Evolutionary conservation across 2,888 invertebrate species (phyloP).

Genomic region (Ypsolopha scabrella): DNA sequence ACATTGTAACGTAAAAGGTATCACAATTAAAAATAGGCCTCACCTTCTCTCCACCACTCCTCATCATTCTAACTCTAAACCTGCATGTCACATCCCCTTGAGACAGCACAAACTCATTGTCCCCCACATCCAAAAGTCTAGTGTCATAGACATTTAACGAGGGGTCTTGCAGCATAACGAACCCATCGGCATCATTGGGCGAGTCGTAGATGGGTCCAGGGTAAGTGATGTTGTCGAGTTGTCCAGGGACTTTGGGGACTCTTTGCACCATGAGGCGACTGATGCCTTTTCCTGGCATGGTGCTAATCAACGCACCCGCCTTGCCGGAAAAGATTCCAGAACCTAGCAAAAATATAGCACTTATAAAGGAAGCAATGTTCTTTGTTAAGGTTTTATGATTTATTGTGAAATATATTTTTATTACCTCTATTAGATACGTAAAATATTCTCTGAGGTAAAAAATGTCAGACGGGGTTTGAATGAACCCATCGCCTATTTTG

Average conservation of each 20-base stretch:
- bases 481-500: too few relatives aligned
- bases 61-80: constrained; percentile 37
- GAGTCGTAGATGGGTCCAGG: constrained; percentile 48
- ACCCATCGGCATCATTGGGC: constrained; percentile 38
- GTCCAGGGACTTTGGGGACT: constrained; percentile 58
- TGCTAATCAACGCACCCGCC: constrained; percentile 51
- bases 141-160: constrained; percentile 38
- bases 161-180: constrained; percentile 47
- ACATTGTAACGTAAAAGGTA: too few relatives aligned
- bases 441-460: too few relatives aligned
- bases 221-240: constrained; percentile 35
- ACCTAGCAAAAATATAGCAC: constrained; percentile 60
- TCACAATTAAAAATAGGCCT: too few relatives aligned
- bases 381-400: too few relatives aligned
- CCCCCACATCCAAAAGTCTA: constrained; percentile 28
- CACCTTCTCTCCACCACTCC: constrained; percentile 28
- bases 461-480: too few relatives aligned
- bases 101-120: constrained; percentile 40
- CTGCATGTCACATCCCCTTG: constrained; percentile 48
- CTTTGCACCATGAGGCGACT: constrained; percentile 49
- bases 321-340: constrained; percentile 79
- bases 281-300: constrained; percentile 51
- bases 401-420: too few relatives aligned
- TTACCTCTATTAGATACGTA: too few relatives aligned
- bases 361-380: too few relatives aligned